Evolutionary conservation across 2,888 invertebrate species (phyloP).

Genomic region (Pherbina coryleti): DNA sequence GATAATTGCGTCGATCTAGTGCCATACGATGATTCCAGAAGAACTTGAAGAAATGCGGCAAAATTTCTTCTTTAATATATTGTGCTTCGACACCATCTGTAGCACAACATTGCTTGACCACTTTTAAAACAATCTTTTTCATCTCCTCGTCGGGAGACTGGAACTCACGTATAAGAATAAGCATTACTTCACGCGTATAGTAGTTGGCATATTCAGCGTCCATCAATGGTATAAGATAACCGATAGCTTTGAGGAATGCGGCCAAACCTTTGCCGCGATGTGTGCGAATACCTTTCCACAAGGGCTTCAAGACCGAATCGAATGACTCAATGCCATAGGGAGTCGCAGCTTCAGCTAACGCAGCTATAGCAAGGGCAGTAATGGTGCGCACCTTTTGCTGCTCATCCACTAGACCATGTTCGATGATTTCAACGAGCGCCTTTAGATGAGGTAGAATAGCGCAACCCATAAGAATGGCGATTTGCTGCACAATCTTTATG

Average conservation of each 20-base stretch:
- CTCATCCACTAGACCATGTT: slow-evolving; percentile 97
- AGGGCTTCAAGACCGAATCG: slow-evolving; percentile 97
- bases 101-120: slow-evolving; percentile 99
- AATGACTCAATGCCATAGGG: slow-evolving; percentile 99
- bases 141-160: slow-evolving; percentile 99
- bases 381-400: slow-evolving; percentile 99
- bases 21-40: slow-evolving; percentile 99
- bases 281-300: slow-evolving; percentile 98
- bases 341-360: slow-evolving; percentile 98
- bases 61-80: slow-evolving; percentile 98
- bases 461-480: slow-evolving; percentile 99
- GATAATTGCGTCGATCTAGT: slow-evolving; percentile 95
- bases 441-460: slow-evolving; percentile 98
- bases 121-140: slow-evolving; percentile 99
- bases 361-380: slow-evolving; percentile 97
- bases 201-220: slow-evolving; percentile 99
- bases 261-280: slow-evolving; percentile 94
- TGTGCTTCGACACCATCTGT: slow-evolving; percentile 99
- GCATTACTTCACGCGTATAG: slow-evolving; percentile 93
- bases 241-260: slow-evolving; percentile 99
- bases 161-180: slow-evolving; percentile 98
- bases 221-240: slow-evolving; percentile 99
- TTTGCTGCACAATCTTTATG: slow-evolving; percentile 99
- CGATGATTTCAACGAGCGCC: slow-evolving; percentile 98
- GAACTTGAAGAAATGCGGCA: slow-evolving; percentile 98